These are phyloP conservation scores for Actinemys pallida DNA, from an alignment of 2,113 vertebrate genomes.

Conservation along the genomic window DNA sequence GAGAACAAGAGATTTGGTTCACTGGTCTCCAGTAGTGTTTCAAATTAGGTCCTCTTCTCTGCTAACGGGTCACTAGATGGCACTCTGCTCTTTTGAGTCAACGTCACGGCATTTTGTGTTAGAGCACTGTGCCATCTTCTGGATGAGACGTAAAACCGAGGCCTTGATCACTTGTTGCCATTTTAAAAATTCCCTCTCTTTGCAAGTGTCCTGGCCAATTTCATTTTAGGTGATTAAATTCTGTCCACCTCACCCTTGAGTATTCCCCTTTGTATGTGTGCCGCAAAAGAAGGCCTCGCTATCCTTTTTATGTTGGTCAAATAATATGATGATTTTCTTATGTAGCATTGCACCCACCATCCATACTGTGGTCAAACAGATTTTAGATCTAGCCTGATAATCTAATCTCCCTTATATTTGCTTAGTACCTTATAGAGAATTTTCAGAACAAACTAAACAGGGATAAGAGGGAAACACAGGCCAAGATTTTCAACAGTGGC, in stretches of 20 bases:
- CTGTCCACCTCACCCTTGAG: neutral
- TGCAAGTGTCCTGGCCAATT: neutral
- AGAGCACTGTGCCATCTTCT: neutral
- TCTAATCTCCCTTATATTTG: neutral
- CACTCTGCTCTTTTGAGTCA: neutral
- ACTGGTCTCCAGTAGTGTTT: neutral
- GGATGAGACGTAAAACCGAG: neutral
- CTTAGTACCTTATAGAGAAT: neutral
- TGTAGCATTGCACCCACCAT: neutral
- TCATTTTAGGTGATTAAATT: neutral
- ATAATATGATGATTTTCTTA: neutral
- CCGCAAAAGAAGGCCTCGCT: neutral
- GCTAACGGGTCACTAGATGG: neutral
- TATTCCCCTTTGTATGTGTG: neutral
- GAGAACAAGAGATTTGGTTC: neutral
- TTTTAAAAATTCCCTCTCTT: neutral
- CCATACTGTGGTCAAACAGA: neutral
- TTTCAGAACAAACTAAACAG: neutral
- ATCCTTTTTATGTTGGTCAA: neutral
- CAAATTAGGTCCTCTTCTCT: neutral
- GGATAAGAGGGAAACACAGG: neutral
- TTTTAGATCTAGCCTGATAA: neutral
- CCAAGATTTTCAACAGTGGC: neutral
- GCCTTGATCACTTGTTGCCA: neutral
- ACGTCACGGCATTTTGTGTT: neutral